A percentile compares a stretch with the other conserved stretches of the same genome.
Evolutionary conservation across 2,888 invertebrate species (phyloP).

Genomic region (Apocheima hispidaria): DNA sequence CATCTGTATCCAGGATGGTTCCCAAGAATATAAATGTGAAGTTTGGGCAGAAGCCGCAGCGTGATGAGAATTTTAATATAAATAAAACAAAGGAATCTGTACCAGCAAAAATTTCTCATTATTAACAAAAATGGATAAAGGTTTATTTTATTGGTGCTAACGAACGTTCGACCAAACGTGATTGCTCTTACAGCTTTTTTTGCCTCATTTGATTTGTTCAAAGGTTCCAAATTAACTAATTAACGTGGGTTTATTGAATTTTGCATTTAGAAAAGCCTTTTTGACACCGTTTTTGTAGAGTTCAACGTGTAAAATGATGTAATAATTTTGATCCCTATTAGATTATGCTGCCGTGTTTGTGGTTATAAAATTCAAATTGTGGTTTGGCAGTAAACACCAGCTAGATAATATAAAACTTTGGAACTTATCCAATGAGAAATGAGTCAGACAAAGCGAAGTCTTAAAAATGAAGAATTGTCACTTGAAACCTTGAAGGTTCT

Average conservation of each 20-base stretch:
- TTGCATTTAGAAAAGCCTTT: background rate
- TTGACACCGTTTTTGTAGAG: background rate
- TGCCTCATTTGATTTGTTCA: conserved; percentile 21
- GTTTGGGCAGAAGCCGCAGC: conserved; percentile 46
- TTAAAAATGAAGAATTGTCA: conserved; percentile 8
- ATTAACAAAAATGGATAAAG: conserved; percentile 19
- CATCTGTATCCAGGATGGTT: conserved; percentile 56
- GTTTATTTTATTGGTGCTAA: conserved; percentile 27
- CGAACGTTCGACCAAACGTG: conserved; percentile 23
- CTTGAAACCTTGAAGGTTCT: conserved; percentile 1
- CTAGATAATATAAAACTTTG: conserved; percentile 11
- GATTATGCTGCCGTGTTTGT: background rate
- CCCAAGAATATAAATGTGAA: conserved; percentile 65
- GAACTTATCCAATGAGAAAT: conserved; percentile 24
- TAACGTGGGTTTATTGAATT: conserved; percentile 11
- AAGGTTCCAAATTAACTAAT: conserved; percentile 17
- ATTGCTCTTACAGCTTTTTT: conserved; percentile 27
- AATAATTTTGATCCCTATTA: conserved; percentile 3
- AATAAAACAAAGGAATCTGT: conserved; percentile 30
- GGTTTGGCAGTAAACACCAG: conserved; percentile 24
- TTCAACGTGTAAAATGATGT: background rate
- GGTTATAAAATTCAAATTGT: conserved; percentile 22
- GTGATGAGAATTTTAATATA: conserved; percentile 32
- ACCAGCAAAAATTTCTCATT: conserved; percentile 22
- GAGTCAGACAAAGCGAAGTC: conserved; percentile 11